These are phyloP conservation scores for Liopterus haemorrhoidalis DNA, from an alignment of 2,888 invertebrate species.

Conservation along the genomic window DNA sequence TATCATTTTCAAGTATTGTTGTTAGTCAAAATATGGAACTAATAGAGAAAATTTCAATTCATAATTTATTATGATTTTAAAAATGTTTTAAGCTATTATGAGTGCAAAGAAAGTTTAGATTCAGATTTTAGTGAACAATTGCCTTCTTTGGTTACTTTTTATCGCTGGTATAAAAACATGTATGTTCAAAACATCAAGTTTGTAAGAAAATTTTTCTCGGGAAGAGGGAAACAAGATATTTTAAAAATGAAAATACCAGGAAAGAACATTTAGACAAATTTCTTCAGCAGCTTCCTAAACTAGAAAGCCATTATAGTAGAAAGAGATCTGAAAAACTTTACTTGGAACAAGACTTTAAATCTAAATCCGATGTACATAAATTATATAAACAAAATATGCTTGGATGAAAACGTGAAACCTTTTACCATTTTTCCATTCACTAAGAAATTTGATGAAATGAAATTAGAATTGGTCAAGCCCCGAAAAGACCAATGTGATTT, in stretches of 20 bases:
- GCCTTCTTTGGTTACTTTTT: too few species aligned
- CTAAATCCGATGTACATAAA: constrained; percentile 16
- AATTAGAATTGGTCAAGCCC: constrained; percentile 11
- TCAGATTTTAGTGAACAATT: too few species aligned
- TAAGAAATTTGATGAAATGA: constrained; percentile 10
- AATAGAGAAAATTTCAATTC: too few species aligned
- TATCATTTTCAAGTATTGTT: too few species aligned
- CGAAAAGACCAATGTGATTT: constrained; percentile 9
- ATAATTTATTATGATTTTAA: too few species aligned
- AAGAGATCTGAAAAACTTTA: constrained; percentile 17
- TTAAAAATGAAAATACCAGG: constrained; percentile 3
- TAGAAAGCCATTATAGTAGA: constrained; percentile 16
- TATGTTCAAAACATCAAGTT: too few species aligned
- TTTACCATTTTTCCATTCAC: constrained; percentile 22
- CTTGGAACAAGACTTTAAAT: constrained; percentile 15
- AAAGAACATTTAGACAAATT: constrained; percentile 1
- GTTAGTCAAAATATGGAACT: too few species aligned
- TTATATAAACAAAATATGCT: constrained; percentile 17
- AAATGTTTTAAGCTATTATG: too few species aligned
- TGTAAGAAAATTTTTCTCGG: too few species aligned
- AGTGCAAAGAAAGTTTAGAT: too few species aligned
- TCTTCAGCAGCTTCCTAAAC: constrained; percentile 9
- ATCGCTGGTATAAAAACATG: too few species aligned
- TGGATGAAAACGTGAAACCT: constrained; percentile 19
- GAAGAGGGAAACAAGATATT: background rate